phyloP scores from a whole-genome alignment of 35 echinoderm and acorn worm species.

The Ptychodera flava region DNA sequence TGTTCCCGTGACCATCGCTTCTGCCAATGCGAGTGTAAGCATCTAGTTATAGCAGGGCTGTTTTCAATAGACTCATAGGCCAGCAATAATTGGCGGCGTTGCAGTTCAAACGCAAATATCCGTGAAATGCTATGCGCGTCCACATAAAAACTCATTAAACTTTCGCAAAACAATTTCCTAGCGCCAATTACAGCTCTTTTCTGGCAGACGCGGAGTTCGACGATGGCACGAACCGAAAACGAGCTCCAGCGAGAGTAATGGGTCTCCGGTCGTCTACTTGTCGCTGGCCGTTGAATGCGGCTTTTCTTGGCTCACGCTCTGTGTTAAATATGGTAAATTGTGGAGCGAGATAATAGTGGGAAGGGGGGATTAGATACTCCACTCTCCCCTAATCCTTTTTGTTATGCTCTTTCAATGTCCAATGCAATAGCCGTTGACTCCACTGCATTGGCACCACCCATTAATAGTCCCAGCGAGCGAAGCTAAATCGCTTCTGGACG shows the following conservation, averaged over 20 bases:
- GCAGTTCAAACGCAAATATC: background rate
- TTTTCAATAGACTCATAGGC: background rate
- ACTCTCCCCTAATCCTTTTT: background rate
- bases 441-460: background rate
- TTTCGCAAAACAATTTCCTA: background rate
- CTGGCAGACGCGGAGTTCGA: background rate
- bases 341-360: background rate
- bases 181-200: background rate
- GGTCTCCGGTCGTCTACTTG: background rate
- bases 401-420: background rate
- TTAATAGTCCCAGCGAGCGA: background rate
- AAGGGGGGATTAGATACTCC: background rate
- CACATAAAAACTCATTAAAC: background rate
- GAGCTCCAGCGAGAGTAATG: background rate
- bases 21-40: too few relatives aligned
- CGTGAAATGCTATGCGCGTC: background rate
- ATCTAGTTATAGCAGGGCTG: background rate
- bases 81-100: background rate
- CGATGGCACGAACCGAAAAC: background rate
- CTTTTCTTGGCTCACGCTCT: background rate
- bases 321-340: background rate
- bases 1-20: too few relatives aligned
- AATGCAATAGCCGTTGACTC: too few relatives aligned
- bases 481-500: background rate
- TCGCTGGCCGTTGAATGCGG: background rate